These are phyloP conservation scores for Aphidius gifuensis DNA, from an alignment of 1,140 invertebrate species.

Conservation along the genomic window DNA sequence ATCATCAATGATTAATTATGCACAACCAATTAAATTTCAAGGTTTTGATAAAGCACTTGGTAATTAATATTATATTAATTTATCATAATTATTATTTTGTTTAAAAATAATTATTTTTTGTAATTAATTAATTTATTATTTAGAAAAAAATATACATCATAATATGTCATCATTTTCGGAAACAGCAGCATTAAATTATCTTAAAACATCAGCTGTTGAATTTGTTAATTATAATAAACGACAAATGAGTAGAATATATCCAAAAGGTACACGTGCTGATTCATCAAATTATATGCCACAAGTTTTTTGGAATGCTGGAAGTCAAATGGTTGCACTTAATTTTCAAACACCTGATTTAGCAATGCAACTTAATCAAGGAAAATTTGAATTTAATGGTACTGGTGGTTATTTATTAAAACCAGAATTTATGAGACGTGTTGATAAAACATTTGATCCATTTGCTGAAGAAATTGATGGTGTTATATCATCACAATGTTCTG, in stretches of 20 bases:
- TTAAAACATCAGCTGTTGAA: slow-evolving; percentile 73
- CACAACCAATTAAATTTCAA: slow-evolving; percentile 98
- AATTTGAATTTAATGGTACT: slow-evolving; percentile 72
- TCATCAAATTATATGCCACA: slow-evolving; percentile 75
- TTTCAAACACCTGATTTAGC: slow-evolving; percentile 76
- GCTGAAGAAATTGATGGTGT: slow-evolving; percentile 77
- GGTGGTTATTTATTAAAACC: slow-evolving; percentile 74
- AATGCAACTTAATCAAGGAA: slow-evolving; percentile 80
- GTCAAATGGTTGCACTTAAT: slow-evolving; percentile 78
- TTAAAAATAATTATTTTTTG: slow-evolving; percentile 7
- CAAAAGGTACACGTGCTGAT: slow-evolving; percentile 72
- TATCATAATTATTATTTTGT: not conserved
- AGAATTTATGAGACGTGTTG: slow-evolving; percentile 74
- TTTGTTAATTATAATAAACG: slow-evolving; percentile 79
- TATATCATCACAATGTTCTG: slow-evolving; percentile 72
- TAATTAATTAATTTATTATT: slow-evolving; percentile 13
- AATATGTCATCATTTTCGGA: slow-evolving; percentile 87
- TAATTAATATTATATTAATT: slow-evolving; percentile 53
- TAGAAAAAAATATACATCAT: slow-evolving; percentile 74
- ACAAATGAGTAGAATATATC: slow-evolving; percentile 73
- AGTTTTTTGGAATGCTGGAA: slow-evolving; percentile 78
- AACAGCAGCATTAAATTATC: slow-evolving; percentile 70
- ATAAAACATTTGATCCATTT: slow-evolving; percentile 74
- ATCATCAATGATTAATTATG: slow-evolving; percentile 99
- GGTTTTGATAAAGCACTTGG: slow-evolving; percentile 94